Evolutionary conservation across 1,140 invertebrate genomes (phyloP).

Genomic region (Tetragonula clypearis): DNA sequence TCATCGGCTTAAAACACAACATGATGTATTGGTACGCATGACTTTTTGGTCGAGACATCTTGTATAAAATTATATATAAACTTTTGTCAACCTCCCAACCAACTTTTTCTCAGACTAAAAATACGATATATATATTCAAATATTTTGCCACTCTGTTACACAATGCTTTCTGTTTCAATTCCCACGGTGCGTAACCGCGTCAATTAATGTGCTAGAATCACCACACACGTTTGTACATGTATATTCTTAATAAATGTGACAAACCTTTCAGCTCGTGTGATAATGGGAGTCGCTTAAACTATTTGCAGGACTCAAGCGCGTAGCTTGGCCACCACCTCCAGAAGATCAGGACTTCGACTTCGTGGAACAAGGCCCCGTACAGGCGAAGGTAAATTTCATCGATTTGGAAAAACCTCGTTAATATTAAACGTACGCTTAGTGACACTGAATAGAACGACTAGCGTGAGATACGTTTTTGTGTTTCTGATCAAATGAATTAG

Average conservation of each 20-base stretch:
- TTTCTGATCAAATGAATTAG: not conserved
- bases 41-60: slow-evolving; percentile 13
- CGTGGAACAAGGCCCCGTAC: slow-evolving; percentile 82
- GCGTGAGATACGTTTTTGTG: not conserved
- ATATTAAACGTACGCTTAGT: not conserved
- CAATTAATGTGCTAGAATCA: not conserved
- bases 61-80: not conserved
- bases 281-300: not conserved
- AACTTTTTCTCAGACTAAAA: not conserved
- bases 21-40: not conserved
- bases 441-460: not conserved
- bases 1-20: not conserved
- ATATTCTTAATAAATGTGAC: not conserved
- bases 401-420: not conserved
- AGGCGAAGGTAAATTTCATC: slow-evolving; percentile 80
- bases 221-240: not conserved
- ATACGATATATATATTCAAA: not conserved
- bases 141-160: not conserved
- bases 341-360: slow-evolving; percentile 83
- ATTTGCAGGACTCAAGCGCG: slow-evolving; percentile 88
- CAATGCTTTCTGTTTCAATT: not conserved
- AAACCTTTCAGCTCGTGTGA: too few species aligned
- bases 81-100: slow-evolving; percentile 1
- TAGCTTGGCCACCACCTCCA: slow-evolving; percentile 90
- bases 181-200: too few species aligned